Percentiles rank a stretch among this genome's conserved stretches.
Conservation (phyloP, 2,797 vertebrate genomes). For the Oreonectes daqikongensis region DNA sequence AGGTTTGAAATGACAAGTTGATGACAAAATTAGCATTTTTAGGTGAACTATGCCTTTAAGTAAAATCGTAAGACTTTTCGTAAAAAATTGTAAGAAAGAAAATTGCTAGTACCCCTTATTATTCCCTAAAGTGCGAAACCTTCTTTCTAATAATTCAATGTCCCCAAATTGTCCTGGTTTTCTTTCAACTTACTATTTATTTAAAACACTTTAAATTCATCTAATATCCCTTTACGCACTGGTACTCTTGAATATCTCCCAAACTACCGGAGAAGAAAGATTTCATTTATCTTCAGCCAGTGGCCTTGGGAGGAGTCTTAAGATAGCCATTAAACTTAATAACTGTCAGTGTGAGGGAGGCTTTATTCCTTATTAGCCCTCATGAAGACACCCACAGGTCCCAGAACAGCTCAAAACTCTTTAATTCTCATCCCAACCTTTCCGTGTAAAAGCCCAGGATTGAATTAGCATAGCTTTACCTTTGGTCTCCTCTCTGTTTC, state of each 20-base stretch:
- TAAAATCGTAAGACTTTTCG: too few relatives aligned
- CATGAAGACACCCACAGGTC: conserved; percentile 23
- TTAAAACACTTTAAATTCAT: conserved; percentile 1
- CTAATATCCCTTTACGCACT: not conserved
- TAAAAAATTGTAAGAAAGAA: too few relatives aligned
- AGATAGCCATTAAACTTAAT: conserved; percentile 46
- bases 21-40: too few relatives aligned
- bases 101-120: too few relatives aligned
- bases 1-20: too few relatives aligned
- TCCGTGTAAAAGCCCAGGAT: not conserved
- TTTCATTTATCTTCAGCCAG: conserved; percentile 27
- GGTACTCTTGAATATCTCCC: conserved; percentile 10
- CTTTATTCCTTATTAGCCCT: conserved; percentile 40
- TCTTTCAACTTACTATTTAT: not conserved
- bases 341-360: conserved; percentile 28
- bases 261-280: not conserved
- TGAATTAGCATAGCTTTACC: conserved; percentile 19
- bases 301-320: conserved; percentile 37
- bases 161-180: not conserved
- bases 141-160: not conserved
- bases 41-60: too few relatives aligned
- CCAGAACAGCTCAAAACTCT: conserved; percentile 20
- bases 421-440: conserved; percentile 14
- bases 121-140: not conserved
- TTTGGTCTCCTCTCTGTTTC: conserved; percentile 9